phyloP scores from a whole-genome alignment of 2,113 vertebrate genomes.

The Porphyrio hochstetteri region DNA sequence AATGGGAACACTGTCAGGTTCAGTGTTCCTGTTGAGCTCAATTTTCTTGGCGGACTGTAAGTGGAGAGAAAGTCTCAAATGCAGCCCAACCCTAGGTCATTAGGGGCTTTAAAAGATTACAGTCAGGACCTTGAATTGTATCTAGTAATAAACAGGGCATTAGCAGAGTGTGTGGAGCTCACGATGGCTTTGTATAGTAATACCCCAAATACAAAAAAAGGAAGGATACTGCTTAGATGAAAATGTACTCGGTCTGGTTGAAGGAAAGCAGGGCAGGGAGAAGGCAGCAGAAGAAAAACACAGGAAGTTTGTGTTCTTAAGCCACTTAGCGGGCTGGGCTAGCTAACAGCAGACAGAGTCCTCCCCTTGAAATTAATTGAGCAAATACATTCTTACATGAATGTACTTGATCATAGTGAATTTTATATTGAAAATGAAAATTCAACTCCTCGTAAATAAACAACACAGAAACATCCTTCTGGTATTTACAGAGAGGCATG shows the following conservation, averaged over 20 bases:
- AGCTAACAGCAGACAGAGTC: background rate
- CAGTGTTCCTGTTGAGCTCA: conserved; percentile 31
- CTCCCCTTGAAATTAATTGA: background rate
- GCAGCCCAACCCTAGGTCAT: conserved; percentile 8
- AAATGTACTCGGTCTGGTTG: background rate
- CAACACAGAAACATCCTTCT: background rate
- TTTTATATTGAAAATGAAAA: conserved; percentile 25
- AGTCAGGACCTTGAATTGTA: conserved; percentile 22
- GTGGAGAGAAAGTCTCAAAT: conserved; percentile 13
- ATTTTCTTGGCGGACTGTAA: conserved; percentile 32
- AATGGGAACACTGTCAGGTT: conserved; percentile 34
- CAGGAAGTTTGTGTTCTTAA: background rate
- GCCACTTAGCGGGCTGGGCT: background rate
- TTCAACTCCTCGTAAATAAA: background rate
- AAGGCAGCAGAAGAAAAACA: background rate
- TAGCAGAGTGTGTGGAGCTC: background rate
- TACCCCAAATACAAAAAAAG: background rate
- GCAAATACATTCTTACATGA: background rate
- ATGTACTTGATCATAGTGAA: background rate
- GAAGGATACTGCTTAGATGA: background rate
- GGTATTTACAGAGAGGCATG: background rate
- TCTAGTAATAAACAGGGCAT: background rate
- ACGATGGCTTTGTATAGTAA: background rate
- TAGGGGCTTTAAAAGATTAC: conserved; percentile 37
- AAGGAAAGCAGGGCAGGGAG: background rate